Evolutionary conservation across 1,140 invertebrate genomes (phyloP), one percentile per base, ranked within the genome.

Genomic region (Drosophila biarmipes): DNA sequence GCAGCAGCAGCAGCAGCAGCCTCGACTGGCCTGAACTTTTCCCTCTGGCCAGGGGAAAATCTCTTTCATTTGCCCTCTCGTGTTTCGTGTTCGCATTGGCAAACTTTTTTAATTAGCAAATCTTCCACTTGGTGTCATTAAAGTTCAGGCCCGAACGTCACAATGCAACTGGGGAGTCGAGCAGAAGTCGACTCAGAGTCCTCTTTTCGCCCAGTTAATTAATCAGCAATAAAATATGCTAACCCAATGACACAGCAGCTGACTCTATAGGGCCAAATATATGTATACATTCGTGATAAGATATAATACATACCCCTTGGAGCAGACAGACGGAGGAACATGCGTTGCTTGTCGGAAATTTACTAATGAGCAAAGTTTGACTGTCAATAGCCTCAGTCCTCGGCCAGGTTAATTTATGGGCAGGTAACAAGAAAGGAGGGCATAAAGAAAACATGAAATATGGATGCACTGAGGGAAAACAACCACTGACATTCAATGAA

Each of bases 91-190:
- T 34, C 35, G 19, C 34, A 46, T 57, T 49, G 63, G 61, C 37
- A 78, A 87, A 87, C 84, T 89, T 89, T 89, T 89, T 89, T 89
- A 89, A 89, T 89, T 89, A 89, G 61, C 84, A 77, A 73, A 71
- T 78, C 69, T 84, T 75, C 53, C 71, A 52, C 54, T 73, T 46
- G 52, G 46, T 76, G 73, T 67, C 73, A 56, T 76, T 76, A 72
- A 72, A 84, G 66, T 80, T 85, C 69, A 66, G 66, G 56, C 62
- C 63, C n/a, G 59, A 35, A 67, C 57, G 56, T 55, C 57, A 77
- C 57, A 62, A 67, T 67, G 73, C 46, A 57, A 80, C 63, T 66
- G 19, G 58, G 63, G 54, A 80, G 69, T 37, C 49, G 52, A 15
- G n/a, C n/a, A n/a, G n/a, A n/a, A n/a, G 14, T 19, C 46, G 27